These are phyloP conservation scores for Scaptomyza pallida DNA, from an alignment of 1,140 invertebrate genomes.

Conservation along the genomic window DNA sequence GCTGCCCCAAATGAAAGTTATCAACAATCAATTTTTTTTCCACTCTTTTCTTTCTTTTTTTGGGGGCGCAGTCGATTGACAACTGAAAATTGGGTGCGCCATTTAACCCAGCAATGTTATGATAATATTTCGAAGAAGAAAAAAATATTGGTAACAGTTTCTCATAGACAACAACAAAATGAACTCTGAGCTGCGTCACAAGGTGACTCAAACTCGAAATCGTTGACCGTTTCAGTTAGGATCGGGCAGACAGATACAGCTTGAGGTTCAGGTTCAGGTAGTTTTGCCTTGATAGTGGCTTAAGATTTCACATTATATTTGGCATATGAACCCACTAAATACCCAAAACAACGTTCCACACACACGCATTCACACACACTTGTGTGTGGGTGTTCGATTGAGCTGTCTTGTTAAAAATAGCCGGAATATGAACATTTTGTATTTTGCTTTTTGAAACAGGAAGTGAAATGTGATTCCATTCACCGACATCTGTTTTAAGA, in stretches of 20 bases:
- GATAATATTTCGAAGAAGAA: slow-evolving; percentile 11
- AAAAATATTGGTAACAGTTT: slow-evolving; percentile 14
- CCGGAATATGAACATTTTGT: slow-evolving; percentile 17
- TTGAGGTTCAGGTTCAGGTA: slow-evolving; percentile 57
- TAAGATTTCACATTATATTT: slow-evolving; percentile 44
- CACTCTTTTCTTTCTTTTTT: no score
- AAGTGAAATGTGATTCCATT: slow-evolving; percentile 61
- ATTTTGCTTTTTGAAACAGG: slow-evolving; percentile 41
- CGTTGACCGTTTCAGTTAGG: slow-evolving; percentile 36
- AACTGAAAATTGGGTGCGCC: slow-evolving; percentile 58
- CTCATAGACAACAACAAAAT: neutral
- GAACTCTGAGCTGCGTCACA: slow-evolving; percentile 3
- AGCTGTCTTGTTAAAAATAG: slow-evolving; percentile 67
- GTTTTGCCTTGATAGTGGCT: slow-evolving; percentile 71
- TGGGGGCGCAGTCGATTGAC: slow-evolving; percentile 45
- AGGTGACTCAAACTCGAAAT: slow-evolving; percentile 23
- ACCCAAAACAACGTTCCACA: slow-evolving; percentile 2
- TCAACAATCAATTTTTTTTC: slow-evolving; percentile 29
- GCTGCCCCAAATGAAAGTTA: slow-evolving; percentile 56
- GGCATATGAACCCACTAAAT: slow-evolving; percentile 52
- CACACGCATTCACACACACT: no score
- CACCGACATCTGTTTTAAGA: slow-evolving; percentile 25
- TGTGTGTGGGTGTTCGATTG: slow-evolving; percentile 42
- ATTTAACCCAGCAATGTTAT: neutral
- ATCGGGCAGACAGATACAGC: neutral